Base-by-base conservation (phyloP, 2,113 vertebrate genomes). In the Vidua chalybeata region DNA sequence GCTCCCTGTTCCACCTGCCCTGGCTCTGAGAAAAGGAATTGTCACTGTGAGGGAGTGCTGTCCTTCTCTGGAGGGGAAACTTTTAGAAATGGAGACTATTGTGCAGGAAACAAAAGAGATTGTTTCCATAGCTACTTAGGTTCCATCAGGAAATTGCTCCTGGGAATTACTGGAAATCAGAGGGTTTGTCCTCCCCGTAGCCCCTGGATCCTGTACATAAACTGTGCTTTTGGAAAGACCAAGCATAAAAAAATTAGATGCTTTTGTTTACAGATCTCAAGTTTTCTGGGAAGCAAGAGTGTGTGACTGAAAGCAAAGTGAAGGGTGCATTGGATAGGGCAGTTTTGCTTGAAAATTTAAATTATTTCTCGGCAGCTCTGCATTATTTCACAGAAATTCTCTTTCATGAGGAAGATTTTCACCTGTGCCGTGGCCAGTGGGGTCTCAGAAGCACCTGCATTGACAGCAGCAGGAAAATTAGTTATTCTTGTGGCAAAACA, bases 51-150 rank as follows among this genome's bases (percentile, higher is more conserved):
- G 22, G 46, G n/a, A 67, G 35, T 4, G 15, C 11, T 46, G 39
- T 51, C 74, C 69, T 74, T 78, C 52, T 69, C 43, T n/a, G 6
- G 21, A 78, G 45, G 55, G 23, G 28, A 84, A 52, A 35, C 31
- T 79, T 79, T 78, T 8, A 43, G 78, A 75, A 59, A 75, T 9
- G 4, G n/a, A 23, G 15, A 4, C 43, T 7, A 35, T 75, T 55
- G 69, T 71, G 48, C 73, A 81, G 61, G 43, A 89, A 91, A 85
- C 87, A 81, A 78, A 87, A 37, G 73, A 54, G 41, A 39, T 61
- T 37, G 66, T 89, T 96, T 93, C 87, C 56, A 75, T 91, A 87
- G 87, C 87, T 96, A 77, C 83, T 92, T 58, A 24, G 15, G 48
- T 84, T 91, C 87, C 59, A 77, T 83, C 79, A 46, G 67, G n/a